phyloP scores from a whole-genome alignment of 2,888 invertebrate genomes.

The Laspeyria flexula region DNA sequence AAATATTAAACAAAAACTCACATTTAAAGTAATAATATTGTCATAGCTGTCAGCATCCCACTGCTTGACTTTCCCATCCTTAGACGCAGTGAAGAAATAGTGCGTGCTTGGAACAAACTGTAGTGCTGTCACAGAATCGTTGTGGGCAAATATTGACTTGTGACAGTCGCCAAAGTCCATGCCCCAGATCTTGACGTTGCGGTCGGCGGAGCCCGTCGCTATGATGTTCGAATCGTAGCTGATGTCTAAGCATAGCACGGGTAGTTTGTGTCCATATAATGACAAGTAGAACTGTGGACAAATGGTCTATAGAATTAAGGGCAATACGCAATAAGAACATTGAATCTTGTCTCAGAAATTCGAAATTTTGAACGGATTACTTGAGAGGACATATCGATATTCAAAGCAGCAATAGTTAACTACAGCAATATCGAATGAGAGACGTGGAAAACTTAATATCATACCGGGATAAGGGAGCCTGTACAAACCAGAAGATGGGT shows the following conservation, averaged over 20 bases:
- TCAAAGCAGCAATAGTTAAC: no score
- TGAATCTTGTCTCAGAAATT: no score
- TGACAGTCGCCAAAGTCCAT: constrained; percentile 99
- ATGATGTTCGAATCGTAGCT: constrained; percentile 94
- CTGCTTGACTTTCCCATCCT: constrained; percentile 97
- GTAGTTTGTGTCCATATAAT: constrained; percentile 98
- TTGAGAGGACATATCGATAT: no score
- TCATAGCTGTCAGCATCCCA: constrained; percentile 98
- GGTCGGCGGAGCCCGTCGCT: constrained; percentile 97
- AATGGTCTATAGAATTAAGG: no score
- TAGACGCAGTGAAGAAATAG: constrained; percentile 96
- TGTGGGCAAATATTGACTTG: constrained; percentile 97
- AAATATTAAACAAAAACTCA: constrained; percentile 64
- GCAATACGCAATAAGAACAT: no score
- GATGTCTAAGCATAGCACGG: constrained; percentile 97
- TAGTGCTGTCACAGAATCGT: constrained; percentile 96
- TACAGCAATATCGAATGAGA: no score
- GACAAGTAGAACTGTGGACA: constrained; percentile 93
- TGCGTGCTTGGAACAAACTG: constrained; percentile 97
- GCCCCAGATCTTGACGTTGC: constrained; percentile 99
- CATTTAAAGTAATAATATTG: constrained; percentile 95
- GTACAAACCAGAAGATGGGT: no score
- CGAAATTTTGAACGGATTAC: no score
- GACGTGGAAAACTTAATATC: no score
- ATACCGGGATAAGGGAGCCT: no score